A percentile compares a stretch with the other conserved stretches of the same genome.
Conservation (phyloP, 2,113 vertebrate genomes). For the Mastomys coucha region DNA sequence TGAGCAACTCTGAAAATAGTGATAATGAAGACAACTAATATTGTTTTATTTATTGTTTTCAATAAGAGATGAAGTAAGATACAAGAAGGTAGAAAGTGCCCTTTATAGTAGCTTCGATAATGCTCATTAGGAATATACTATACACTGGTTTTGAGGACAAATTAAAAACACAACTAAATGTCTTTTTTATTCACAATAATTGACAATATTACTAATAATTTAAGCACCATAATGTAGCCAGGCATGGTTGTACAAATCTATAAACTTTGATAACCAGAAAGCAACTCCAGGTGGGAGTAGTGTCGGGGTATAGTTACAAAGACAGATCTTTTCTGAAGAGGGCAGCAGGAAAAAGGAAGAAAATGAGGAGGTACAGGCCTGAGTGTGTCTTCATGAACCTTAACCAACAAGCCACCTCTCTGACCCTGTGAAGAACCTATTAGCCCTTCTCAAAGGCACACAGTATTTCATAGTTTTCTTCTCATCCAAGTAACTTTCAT, state of each 20-base stretch:
- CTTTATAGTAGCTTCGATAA: constrained; percentile 26
- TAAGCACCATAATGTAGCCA: background rate
- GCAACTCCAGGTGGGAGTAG: background rate
- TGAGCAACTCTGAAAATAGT: background rate
- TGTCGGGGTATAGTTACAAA: background rate
- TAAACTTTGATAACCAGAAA: background rate
- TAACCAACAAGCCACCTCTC: background rate
- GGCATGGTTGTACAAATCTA: background rate
- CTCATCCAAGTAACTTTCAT: background rate
- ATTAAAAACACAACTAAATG: background rate
- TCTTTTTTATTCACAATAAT: background rate
- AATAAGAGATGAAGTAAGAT: background rate
- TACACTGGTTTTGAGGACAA: background rate
- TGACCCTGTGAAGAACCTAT: background rate
- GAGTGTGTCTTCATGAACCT: background rate
- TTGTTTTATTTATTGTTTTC: background rate
- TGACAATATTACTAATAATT: background rate
- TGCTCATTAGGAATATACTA: constrained; percentile 37
- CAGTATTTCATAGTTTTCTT: background rate
- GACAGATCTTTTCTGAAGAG: background rate
- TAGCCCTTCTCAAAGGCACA: background rate
- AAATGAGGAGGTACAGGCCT: background rate
- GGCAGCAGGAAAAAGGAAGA: background rate
- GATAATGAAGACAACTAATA: background rate
- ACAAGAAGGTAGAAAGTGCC: background rate